Evolutionary conservation across 2,888 invertebrate genomes (phyloP).

Genomic region (Brassicogethes aeneus): DNA sequence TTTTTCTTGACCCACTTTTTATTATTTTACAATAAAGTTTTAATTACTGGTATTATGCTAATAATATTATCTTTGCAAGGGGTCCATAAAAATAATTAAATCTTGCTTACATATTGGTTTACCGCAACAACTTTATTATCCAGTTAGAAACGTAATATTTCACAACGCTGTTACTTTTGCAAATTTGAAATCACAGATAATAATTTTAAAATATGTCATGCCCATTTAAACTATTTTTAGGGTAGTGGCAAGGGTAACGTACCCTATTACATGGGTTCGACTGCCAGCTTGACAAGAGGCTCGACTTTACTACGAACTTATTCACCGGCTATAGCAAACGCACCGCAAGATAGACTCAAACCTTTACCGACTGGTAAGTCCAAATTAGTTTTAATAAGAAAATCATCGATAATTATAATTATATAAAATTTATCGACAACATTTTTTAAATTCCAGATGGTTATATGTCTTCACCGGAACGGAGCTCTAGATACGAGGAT

Average conservation of each 20-base stretch:
- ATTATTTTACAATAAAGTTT: too few relatives aligned
- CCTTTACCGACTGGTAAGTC: slow-evolving; percentile 42
- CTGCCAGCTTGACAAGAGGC: slow-evolving; percentile 57
- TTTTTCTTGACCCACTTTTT: too few relatives aligned
- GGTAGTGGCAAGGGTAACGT: slow-evolving; percentile 47
- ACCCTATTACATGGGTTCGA: slow-evolving; percentile 64
- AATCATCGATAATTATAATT: slow-evolving; percentile 2
- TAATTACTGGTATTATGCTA: too few relatives aligned
- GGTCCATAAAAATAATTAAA: too few relatives aligned
- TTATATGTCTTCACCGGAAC: slow-evolving; percentile 83
- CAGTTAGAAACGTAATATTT: too few relatives aligned
- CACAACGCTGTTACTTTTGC: too few relatives aligned
- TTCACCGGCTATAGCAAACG: slow-evolving; percentile 53
- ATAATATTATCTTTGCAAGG: too few relatives aligned
- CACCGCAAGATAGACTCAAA: slow-evolving; percentile 52
- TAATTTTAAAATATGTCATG: too few relatives aligned
- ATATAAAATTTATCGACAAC: too few relatives aligned
- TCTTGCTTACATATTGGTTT: too few relatives aligned
- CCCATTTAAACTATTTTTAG: slow-evolving; percentile 39
- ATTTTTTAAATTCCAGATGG: slow-evolving; percentile 47
- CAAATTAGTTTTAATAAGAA: slow-evolving; percentile 11
- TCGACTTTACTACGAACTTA: slow-evolving; percentile 58
- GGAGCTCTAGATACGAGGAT: slow-evolving; percentile 73
- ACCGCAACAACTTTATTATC: too few relatives aligned
- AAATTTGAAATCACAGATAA: too few relatives aligned